phyloP scores from a whole-genome alignment of 2,797 vertebrate genomes.

The Eulemur rubriventer region DNA sequence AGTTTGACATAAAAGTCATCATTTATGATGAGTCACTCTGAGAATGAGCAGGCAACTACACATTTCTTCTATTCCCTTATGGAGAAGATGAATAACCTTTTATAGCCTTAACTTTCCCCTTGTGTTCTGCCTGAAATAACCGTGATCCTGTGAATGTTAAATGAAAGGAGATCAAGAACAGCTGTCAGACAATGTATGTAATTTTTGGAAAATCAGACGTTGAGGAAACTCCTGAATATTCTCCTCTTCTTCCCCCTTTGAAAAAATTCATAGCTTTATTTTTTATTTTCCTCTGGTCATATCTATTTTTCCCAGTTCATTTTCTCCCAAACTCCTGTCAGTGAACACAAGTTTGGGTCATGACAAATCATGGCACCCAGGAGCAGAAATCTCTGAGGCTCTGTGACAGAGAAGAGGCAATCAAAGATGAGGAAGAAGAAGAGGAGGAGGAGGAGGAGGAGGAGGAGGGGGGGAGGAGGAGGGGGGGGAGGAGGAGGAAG shows the following conservation, averaged over 20 bases:
- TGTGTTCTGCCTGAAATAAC: slow-evolving; percentile 41
- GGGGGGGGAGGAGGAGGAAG: background rate
- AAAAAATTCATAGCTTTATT: background rate
- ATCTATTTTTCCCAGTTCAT: slow-evolving; percentile 49
- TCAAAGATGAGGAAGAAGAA: background rate
- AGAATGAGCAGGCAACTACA: background rate
- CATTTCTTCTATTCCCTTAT: slow-evolving; percentile 29
- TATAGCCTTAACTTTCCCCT: slow-evolving; percentile 1
- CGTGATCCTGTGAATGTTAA: slow-evolving; percentile 40
- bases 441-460: too few relatives aligned
- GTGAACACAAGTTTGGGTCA: slow-evolving; percentile 9
- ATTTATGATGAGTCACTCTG: slow-evolving; percentile 48
- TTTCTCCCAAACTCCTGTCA: slow-evolving; percentile 48
- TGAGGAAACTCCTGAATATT: background rate
- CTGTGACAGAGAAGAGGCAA: background rate
- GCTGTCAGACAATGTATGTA: background rate
- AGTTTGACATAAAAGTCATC: slow-evolving; percentile 60
- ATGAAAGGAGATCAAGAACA: slow-evolving; percentile 53
- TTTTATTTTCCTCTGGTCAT: slow-evolving; percentile 5
- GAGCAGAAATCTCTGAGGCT: slow-evolving; percentile 16
- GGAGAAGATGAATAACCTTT: slow-evolving; percentile 39
- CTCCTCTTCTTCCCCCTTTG: background rate
- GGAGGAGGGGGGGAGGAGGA: too few relatives aligned
- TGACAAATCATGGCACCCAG: slow-evolving; percentile 44
- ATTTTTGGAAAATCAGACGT: slow-evolving; percentile 57